Base-by-base conservation (phyloP, 2,113 vertebrate species). In the Tragelaphus strepsiceros region DNA sequence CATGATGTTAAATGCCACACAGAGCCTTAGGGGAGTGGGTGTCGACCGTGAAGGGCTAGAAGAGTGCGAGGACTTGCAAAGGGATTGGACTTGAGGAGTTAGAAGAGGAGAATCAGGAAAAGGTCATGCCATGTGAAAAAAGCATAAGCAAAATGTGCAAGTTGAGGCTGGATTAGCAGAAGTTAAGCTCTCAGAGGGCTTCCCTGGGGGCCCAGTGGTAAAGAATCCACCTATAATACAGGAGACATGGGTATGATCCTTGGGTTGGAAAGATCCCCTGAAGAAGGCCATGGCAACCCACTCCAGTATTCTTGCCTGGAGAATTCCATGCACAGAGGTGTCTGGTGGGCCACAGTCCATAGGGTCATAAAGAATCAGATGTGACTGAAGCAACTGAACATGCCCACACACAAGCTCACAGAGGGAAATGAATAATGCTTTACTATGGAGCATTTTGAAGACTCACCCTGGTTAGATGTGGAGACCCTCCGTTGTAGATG, bases 361-460 rank as follows among this genome's bases (percentile, higher is more conserved):
- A 2, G 22, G 22, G 39, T 77, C 71, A 14, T 15, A 15, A 26
- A 77, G 71, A 77, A 26, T 43, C 15, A 43, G 22, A 26, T 39
- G 21, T 17, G 15, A 43, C 71, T 7, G 22, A 77, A 77, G 39
- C 35, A 26, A 26, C 39, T 26, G 39, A 77, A 43, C 71, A 26
- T 6, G n/a, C 39, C 4, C 71, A 14, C 71, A 14, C 0, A 1
- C 0, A 39, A 56, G 30, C 14, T 78, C 15, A 2, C 43, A 85
- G 43, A 81, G 56, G 26, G 32, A 88, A 39, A n/a, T 39, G 67
- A 74, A 74, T 8, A 35, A 32, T 49, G 19, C 16, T n/a, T 59
- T 3, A 28, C 19, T 10, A 10, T 10, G 43, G 35, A 49, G 26
- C 2, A 2, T 64, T 54, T 49, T 30, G 71, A 71, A 51, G 19